Evolutionary conservation across 2,888 invertebrate species (phyloP), one percentile per base, ranked within the genome.

Genomic region (Temnothorax ravouxi): DNA sequence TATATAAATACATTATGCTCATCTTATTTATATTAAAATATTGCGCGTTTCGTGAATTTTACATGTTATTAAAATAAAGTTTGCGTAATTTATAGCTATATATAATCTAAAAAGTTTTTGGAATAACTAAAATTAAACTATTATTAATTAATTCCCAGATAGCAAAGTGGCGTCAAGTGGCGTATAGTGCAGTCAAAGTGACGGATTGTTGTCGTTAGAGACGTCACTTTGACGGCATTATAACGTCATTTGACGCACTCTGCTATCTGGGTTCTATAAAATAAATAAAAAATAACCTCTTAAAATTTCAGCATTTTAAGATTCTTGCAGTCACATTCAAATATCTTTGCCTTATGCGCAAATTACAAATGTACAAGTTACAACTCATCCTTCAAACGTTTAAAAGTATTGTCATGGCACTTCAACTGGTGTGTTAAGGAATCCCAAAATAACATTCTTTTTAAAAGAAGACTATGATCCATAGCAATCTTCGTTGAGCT

Each of bases 361-460:
- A 44, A 44, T 6, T 50, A 21, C 9, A 21, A 0, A 64, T 34
- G 0, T 3, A 11, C 47, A 25, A 66, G 34, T 82, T 88, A 92
- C 18, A 92, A 84, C 59, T 92, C 92, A 25, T 92, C 92, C 64
- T 86, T 92, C 13, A 62, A 34, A 62, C 1, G 8, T 11, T 11
- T 44, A 25, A 44, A 29, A 11, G 15, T 4, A 54, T 47, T 67
- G 47, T 25, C 21, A 59, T 25, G 1, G 3, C 4, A 11, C 1
- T n/a, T 67, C 6, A 62, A 21, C 9, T 3, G 50, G 47, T 77
- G 83, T 6, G 71, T 41, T n/a, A 97, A 91, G 5, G 95, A 93
- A 29, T 95, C 95, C 97, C 97, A 97, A 86, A 97, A 96, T 41
- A 96, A 94, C 0, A 96, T 95, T 72, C 97, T 95, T 1, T 96